A percentile compares a stretch with the other conserved stretches of the same genome.
These are phyloP conservation scores for Thalassaphorura encarpata DNA, from an alignment of 1,140 invertebrate genomes.

Conservation along the genomic window DNA sequence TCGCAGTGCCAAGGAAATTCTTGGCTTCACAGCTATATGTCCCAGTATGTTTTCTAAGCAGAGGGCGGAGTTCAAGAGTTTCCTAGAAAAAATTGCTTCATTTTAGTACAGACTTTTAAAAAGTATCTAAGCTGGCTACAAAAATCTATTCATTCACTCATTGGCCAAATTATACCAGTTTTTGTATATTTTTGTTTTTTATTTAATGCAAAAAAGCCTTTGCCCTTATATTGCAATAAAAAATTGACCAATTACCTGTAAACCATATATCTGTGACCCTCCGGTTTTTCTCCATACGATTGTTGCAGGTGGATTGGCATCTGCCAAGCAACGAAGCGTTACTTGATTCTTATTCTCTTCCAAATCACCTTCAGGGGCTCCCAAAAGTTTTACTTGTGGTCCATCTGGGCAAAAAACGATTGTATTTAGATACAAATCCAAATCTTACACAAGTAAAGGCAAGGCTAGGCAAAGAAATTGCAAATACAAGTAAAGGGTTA, in stretches of 20 bases:
- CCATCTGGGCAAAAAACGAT: constrained; percentile 56
- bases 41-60: constrained; percentile 55
- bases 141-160: no score
- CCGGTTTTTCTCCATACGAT: constrained; percentile 66
- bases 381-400: constrained; percentile 60
- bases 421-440: no score
- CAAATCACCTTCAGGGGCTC: constrained; percentile 56
- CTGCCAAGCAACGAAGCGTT: constrained; percentile 63
- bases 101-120: no score
- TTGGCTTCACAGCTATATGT: constrained; percentile 71
- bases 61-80: constrained; percentile 55
- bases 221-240: neutral
- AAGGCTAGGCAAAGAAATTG: no score
- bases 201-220: neutral
- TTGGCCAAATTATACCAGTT: no score
- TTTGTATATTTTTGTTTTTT: no score
- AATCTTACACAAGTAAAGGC: no score
- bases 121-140: no score
- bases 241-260: constrained; percentile 21
- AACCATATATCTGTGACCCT: constrained; percentile 44
- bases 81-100: constrained; percentile 42
- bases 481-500: no score
- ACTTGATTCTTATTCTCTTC: constrained; percentile 72
- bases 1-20: constrained; percentile 67
- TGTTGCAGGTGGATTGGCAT: constrained; percentile 73